phyloP scores from a whole-genome alignment of 2,797 vertebrate genomes.

The Hippocampus kuda region DNA sequence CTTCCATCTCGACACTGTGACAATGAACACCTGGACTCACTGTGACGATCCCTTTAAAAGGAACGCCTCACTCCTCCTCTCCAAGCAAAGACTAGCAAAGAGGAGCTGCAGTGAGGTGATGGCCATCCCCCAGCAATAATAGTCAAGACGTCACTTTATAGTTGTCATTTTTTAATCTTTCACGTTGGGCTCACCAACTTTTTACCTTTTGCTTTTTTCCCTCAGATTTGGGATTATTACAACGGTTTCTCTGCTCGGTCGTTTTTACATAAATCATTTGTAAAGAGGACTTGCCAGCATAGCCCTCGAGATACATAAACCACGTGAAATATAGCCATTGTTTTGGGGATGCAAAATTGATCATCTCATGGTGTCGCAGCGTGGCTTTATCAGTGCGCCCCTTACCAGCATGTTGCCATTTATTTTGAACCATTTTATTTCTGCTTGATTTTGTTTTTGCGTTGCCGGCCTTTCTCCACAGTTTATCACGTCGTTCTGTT shows the following conservation, averaged over 20 bases:
- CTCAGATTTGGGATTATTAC: background rate
- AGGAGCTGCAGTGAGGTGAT: constrained; percentile 18
- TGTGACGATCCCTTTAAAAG: constrained; percentile 74
- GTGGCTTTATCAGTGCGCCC: constrained; percentile 24
- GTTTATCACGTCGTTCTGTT: constrained; percentile 55
- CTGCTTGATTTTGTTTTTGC: constrained; percentile 13
- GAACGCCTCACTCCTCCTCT: constrained; percentile 60
- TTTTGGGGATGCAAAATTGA: background rate
- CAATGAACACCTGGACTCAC: constrained; percentile 71
- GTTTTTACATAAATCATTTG: background rate
- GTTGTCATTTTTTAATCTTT: constrained; percentile 33
- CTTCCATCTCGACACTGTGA: constrained; percentile 67
- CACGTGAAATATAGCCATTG: background rate
- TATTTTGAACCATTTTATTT: constrained; percentile 53
- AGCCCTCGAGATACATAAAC: background rate
- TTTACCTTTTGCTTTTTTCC: background rate
- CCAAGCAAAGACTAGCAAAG: constrained; percentile 42
- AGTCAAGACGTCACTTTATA: constrained; percentile 37
- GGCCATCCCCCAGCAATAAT: constrained; percentile 66
- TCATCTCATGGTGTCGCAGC: background rate
- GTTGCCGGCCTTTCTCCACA: constrained; percentile 42
- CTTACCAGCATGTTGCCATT: constrained; percentile 59
- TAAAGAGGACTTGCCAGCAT: background rate
- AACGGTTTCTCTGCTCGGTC: background rate
- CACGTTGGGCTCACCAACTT: background rate